phyloP scores from a whole-genome alignment of 2,113 vertebrate species.

The Oncorhynchus nerka region DNA sequence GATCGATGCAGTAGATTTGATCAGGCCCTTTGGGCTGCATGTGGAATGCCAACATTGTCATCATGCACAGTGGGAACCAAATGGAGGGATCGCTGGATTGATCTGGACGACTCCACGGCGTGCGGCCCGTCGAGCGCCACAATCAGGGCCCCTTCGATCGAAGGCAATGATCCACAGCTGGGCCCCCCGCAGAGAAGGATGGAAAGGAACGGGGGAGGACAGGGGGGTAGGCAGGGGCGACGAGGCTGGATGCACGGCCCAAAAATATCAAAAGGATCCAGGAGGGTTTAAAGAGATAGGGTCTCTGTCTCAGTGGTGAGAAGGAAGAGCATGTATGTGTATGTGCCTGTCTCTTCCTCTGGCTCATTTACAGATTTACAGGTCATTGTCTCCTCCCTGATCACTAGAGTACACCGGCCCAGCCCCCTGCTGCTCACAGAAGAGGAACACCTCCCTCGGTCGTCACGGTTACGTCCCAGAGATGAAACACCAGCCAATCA shows the following conservation, averaged over 20 bases:
- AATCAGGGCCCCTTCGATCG: slow-evolving; percentile 70
- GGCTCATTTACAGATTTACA: slow-evolving; percentile 25
- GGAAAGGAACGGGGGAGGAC: slow-evolving; percentile 39
- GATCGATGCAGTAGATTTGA: slow-evolving; percentile 74
- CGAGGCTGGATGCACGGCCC: slow-evolving; percentile 10
- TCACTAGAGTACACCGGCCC: background rate
- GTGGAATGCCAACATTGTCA: slow-evolving; percentile 77
- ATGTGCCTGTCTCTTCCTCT: slow-evolving; percentile 7
- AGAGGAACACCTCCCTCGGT: slow-evolving; percentile 5
- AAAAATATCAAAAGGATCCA: slow-evolving; percentile 68
- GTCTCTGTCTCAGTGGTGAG: background rate
- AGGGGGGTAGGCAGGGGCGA: slow-evolving; percentile 2
- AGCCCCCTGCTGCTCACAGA: background rate
- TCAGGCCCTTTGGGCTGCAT: slow-evolving; percentile 67
- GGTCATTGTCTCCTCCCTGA: background rate
- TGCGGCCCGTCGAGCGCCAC: slow-evolving; percentile 52
- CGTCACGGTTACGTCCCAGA: slow-evolving; percentile 6
- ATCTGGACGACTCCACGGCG: slow-evolving; percentile 66
- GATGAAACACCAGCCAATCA: slow-evolving; percentile 19
- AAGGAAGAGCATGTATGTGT: background rate
- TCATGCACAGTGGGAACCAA: slow-evolving; percentile 77
- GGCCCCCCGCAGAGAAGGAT: slow-evolving; percentile 53
- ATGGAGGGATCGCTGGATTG: slow-evolving; percentile 73
- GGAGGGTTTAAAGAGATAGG: slow-evolving; percentile 46
- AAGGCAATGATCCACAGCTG: slow-evolving; percentile 73